Base-by-base conservation (phyloP, 2,888 invertebrate species). In the Drosophila anomelani region DNA sequence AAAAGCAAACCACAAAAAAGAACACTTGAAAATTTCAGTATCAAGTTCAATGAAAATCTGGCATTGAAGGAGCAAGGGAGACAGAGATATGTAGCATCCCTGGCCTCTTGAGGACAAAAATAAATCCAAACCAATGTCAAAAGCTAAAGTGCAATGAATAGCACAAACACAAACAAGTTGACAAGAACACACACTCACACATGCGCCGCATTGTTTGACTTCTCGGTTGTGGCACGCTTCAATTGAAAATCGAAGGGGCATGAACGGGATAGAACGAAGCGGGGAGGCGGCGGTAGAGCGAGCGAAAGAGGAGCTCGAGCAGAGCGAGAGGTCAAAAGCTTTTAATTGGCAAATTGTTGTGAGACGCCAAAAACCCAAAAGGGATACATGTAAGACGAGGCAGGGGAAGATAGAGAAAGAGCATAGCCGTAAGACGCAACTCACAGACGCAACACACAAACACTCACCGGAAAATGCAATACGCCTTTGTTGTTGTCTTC, bases 21-120 rank as follows among this genome's bases (percentile, higher is more conserved):
- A 49, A 46, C 68, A 74, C 79, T 81, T 73, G 44, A 68, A 76
- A 81, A 56, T 74, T 84, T 81, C 81, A 83, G 74, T 79, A 84
- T 84, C 84, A 85, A 85, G 84, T 85, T 85, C 84, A 85, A 84
- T 86, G 80, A 72, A 81, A 81, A 77, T 74, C 77, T 81, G 86
- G 73, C 81, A 86, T 83, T 86, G 86, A 78, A 79, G 23, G 51
- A 60, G 41, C 17, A 32, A 69, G 17, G 13, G n/a, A 23, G 34
- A 53, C 32, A 43, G 29, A n/a, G 41, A 20, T 29, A 49, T 26
- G 26, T 4, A 4, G 68, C 54, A 36, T 51, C 46, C 57, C 44
- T 9, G 38, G 36, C 49, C 38, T 8, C 23, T n/a, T 79, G 76
- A 73, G 59, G 23, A n/a, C 13, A 46, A 73, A 70, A 76, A 80